Evolutionary conservation across 2,888 invertebrate species (phyloP).

Genomic region (Macaria liturata): DNA sequence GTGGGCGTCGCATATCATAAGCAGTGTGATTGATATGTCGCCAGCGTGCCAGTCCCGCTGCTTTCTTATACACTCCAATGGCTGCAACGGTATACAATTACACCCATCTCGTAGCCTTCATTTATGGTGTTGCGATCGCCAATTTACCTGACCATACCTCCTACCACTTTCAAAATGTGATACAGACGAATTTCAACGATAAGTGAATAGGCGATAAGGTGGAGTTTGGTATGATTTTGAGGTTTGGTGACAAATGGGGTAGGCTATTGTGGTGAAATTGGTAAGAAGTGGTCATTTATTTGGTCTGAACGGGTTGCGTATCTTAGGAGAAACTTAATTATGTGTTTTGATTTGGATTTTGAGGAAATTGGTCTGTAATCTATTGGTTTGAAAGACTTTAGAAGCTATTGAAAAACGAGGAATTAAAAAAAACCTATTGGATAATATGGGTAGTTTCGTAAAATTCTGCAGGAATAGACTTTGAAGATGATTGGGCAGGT

Average conservation of each 20-base stretch:
- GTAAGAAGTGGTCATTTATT: conserved; percentile 55
- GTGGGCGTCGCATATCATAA: conserved; percentile 66
- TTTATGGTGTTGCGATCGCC: conserved; percentile 73
- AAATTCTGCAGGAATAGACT: no score
- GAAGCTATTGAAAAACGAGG: no score
- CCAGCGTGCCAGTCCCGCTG: conserved; percentile 72
- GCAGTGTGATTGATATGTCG: conserved; percentile 77
- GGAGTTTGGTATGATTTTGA: conserved; percentile 8
- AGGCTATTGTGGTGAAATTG: conserved; percentile 66
- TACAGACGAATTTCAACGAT: conserved; percentile 23
- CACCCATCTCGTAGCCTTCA: conserved; percentile 71
- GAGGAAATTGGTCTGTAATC: no score
- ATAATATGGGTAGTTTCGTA: no score
- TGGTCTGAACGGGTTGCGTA: conserved; percentile 45
- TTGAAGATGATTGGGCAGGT: no score
- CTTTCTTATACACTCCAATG: conserved; percentile 79
- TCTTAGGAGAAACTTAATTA: conserved; percentile 65
- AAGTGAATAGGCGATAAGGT: neutral
- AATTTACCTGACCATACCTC: conserved; percentile 53
- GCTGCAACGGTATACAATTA: conserved; percentile 78
- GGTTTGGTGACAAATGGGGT: conserved; percentile 36
- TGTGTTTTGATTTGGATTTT: conserved; percentile 1
- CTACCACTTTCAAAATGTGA: conserved; percentile 28
- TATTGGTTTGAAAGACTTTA: no score
- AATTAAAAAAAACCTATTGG: no score